Percentiles rank a stretch among this genome's conserved stretches.
Conservation (phyloP, 2,797 vertebrate genomes). For the Dendrocincla fuliginosa region DNA sequence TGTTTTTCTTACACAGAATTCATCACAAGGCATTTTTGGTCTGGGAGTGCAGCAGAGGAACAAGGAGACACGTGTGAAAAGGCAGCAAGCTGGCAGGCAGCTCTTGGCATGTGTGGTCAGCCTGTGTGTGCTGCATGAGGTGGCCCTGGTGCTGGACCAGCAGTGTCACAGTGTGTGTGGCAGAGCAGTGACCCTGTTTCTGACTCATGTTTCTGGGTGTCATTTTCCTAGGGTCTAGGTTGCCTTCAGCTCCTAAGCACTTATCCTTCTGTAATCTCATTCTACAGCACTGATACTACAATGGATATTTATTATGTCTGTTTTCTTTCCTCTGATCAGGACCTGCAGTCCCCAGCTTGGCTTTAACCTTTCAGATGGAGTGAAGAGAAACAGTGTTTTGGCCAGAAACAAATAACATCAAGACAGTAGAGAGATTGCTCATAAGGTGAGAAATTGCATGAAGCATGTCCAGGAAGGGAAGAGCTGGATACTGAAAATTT, state of each 20-base stretch:
- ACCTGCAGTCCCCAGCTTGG: background rate
- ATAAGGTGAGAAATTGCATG: constrained; percentile 4
- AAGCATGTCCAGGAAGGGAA: background rate
- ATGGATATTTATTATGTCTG: background rate
- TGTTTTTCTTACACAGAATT: background rate
- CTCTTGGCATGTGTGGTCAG: background rate
- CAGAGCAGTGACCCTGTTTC: background rate
- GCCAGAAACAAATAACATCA: background rate
- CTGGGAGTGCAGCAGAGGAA: background rate
- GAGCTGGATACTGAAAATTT: background rate
- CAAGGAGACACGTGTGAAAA: background rate
- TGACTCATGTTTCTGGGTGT: background rate
- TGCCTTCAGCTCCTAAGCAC: background rate
- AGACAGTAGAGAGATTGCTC: background rate
- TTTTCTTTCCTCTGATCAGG: constrained; percentile 3
- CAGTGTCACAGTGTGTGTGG: background rate
- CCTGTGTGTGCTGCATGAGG: background rate
- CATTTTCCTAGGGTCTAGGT: background rate
- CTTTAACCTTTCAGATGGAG: background rate
- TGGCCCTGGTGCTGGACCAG: background rate
- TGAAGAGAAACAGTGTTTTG: background rate
- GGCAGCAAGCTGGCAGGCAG: background rate
- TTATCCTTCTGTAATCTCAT: background rate
- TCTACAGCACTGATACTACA: background rate
- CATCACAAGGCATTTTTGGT: background rate